A percentile compares a stretch with the other conserved stretches of the same genome.
These are phyloP conservation scores for Macrosiphum euphorbiae DNA, from an alignment of 2,888 invertebrate species.

Conservation along the genomic window DNA sequence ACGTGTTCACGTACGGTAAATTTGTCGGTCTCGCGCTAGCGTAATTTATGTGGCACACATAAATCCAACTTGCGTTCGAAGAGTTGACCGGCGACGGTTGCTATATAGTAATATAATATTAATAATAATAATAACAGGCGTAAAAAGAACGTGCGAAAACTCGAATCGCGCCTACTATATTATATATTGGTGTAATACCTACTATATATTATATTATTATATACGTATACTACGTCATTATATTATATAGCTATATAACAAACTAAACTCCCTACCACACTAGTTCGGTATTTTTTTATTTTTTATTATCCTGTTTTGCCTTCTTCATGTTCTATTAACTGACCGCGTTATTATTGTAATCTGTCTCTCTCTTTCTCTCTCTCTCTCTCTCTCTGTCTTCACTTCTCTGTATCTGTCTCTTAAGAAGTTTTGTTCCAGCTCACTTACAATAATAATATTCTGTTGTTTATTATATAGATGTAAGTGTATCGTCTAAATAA, in stretches of 20 bases:
- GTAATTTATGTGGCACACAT: constrained; percentile 14
- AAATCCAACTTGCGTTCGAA: neutral
- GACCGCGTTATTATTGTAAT: neutral
- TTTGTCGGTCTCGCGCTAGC: neutral
- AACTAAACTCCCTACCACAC: neutral
- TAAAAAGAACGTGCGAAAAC: constrained; percentile 20
- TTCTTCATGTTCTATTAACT: neutral
- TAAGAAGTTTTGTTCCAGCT: neutral
- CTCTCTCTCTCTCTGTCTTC: neutral
- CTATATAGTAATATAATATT: neutral
- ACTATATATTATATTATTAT: neutral
- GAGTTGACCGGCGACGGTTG: neutral
- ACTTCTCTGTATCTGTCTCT: neutral
- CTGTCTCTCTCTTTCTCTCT: neutral
- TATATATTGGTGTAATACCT: neutral
- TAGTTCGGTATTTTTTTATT: neutral
- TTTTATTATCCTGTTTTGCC: neutral
- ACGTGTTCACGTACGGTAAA: neutral
- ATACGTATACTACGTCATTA: neutral
- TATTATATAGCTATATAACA: neutral
- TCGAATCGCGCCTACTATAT: neutral
- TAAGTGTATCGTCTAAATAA: neutral
- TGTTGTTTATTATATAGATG: neutral
- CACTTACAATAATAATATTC: neutral
- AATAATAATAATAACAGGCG: neutral